phyloP scores from a whole-genome alignment of 2,113 vertebrate species.

The Mobula birostris region DNA sequence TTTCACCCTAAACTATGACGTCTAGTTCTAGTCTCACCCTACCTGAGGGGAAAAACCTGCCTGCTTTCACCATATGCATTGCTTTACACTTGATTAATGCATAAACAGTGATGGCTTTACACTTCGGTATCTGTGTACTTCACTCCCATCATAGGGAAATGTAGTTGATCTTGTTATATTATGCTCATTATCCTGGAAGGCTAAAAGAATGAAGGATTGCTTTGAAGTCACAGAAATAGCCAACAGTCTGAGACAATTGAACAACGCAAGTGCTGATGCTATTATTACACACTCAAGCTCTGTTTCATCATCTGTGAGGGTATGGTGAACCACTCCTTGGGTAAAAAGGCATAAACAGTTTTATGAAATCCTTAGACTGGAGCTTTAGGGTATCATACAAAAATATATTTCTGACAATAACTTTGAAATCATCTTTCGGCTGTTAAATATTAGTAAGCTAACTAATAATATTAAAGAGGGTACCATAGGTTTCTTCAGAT shows the following conservation, averaged over 20 bases:
- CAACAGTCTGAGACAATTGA: not conserved
- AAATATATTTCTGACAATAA: not conserved
- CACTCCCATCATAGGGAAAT: too few relatives aligned
- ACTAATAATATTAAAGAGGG: too few relatives aligned
- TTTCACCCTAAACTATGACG: too few relatives aligned
- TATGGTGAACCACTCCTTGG: not conserved
- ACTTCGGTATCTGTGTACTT: not conserved
- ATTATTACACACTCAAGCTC: not conserved
- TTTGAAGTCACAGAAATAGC: not conserved
- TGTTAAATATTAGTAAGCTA: too few relatives aligned
- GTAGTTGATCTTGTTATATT: not conserved
- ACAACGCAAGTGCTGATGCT: not conserved
- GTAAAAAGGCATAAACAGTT: not conserved
- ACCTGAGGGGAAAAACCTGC: too few relatives aligned
- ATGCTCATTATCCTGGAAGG: too few relatives aligned
- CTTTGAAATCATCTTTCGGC: conserved; percentile 1
- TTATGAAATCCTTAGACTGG: not conserved
- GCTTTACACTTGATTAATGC: too few relatives aligned
- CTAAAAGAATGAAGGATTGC: not conserved
- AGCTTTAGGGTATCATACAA: not conserved
- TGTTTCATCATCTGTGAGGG: not conserved
- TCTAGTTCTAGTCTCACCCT: too few relatives aligned
- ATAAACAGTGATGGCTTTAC: too few relatives aligned
- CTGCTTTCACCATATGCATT: too few relatives aligned
- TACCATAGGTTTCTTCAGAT: too few relatives aligned